Conservation (phyloP, 2,888 invertebrate species). For the Salticus scenicus region DNA sequence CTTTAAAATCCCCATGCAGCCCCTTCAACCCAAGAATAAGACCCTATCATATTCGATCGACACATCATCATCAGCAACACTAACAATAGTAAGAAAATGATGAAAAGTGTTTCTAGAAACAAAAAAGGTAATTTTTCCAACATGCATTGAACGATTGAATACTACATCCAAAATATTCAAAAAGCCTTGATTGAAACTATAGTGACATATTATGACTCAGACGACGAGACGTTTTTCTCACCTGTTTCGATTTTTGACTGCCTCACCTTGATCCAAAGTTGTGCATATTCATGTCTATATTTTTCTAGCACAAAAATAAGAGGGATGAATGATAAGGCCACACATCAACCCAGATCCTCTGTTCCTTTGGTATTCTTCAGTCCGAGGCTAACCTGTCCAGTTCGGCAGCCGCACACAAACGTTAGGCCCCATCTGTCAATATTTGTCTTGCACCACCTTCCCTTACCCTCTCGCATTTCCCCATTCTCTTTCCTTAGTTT, state of each 20-base stretch:
- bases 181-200: too few relatives aligned
- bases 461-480: neutral
- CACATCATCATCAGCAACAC: too few relatives aligned
- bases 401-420: slow-evolving; percentile 13
- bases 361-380: neutral
- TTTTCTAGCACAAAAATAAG: neutral
- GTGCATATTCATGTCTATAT: neutral
- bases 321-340: neutral
- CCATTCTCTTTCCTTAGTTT: neutral
- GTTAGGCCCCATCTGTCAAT: slow-evolving; percentile 12
- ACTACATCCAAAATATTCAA: too few relatives aligned
- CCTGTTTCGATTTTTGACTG: neutral
- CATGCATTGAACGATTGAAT: too few relatives aligned
- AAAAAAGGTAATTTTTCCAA: too few relatives aligned
- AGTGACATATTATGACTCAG: too few relatives aligned
- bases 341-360: neutral
- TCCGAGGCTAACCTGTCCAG: slow-evolving; percentile 12
- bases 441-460: neutral
- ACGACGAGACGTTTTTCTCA: too few relatives aligned
- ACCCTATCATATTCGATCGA: too few relatives aligned
- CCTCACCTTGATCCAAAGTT: neutral
- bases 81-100: too few relatives aligned
- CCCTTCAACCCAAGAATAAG: too few relatives aligned
- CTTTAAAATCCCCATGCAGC: too few relatives aligned
- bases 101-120: too few relatives aligned